These are phyloP conservation scores for Ichneumoninae sp. DNA, from an alignment of 2,888 invertebrate genomes.

Conservation along the genomic window DNA sequence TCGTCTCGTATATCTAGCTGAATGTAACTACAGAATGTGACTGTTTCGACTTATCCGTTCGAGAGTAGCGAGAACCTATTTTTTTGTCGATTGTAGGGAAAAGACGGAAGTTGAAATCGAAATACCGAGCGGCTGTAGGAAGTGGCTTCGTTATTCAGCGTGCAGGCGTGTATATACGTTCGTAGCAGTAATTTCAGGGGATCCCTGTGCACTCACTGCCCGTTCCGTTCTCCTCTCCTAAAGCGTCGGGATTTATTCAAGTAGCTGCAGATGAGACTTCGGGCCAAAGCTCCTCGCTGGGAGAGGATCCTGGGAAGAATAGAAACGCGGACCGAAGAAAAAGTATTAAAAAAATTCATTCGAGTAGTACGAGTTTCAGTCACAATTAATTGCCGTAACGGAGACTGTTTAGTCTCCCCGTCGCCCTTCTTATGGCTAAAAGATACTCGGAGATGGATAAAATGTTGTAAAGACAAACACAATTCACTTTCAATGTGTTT, in stretches of 20 bases:
- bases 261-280: conserved; percentile 2
- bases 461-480: neutral
- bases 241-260: conserved; percentile 27
- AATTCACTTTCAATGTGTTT: neutral
- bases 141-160: conserved; percentile 32
- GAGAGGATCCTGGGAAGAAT: neutral
- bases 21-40: neutral
- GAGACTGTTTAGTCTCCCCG: neutral
- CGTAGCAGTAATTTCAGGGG: conserved; percentile 10
- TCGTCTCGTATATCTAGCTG: neutral
- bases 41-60: conserved; percentile 1
- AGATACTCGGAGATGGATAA: no score
- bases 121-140: conserved; percentile 29
- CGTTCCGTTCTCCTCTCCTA: conserved; percentile 9
- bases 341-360: neutral
- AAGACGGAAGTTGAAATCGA: conserved; percentile 10
- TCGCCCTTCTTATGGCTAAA: no score
- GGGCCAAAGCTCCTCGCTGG: neutral
- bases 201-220: neutral
- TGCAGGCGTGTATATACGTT: conserved; percentile 7
- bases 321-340: neutral
- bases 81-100: conserved; percentile 30
- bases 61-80: conserved; percentile 25
- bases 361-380: neutral
- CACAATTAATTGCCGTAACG: neutral